Evolutionary conservation across 2,113 vertebrate species (phyloP), one percentile per base, ranked within the genome.

Genomic region (Lucifuga dentata): DNA sequence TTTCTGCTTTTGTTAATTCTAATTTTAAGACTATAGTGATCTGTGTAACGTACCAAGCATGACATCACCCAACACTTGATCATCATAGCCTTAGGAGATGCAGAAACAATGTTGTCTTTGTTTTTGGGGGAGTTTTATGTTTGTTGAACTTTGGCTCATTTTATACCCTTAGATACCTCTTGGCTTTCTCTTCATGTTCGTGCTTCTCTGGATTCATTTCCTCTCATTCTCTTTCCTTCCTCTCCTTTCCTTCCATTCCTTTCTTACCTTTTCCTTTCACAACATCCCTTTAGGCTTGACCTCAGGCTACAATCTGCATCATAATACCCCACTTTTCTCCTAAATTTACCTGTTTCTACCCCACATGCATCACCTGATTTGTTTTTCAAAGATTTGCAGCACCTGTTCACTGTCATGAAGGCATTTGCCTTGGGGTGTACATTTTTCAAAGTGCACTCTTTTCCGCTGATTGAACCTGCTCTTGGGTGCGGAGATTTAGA

Each of bases 21-120:
- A 3, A 53, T 76, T 75, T 65, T 67, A 40, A 8, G 45, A 29
- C 26, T 7, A 7, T 29, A 29, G 3, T 29, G 26, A 86, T 90
- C 83, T 90, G 89, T 63, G 75, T 66, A 29, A 65, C 59, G 46
- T 64, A 49, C 60, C 75, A 44, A 57, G 68, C 56, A 65, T 70
- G 62, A 53, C 82, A 84, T 75, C 84, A 68, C 79, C 58, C 43
- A 36, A 44, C 82, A 26, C 64, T 71, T 72, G 76, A 36, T 68
- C 40, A 1, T 53, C 63, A 24, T 50, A 17, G 85, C 85, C 85
- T 57, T 1, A 48, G 79, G 85, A 69, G 57, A 81, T 55, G 12
- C 33, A 33, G 39, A 53, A 69, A 69, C 53, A 36, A 46, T 48
- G 44, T 56, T 44, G 40, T 62, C 20, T 63, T 51, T 61, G 12